Percentiles rank a stretch among this genome's conserved stretches.
phyloP scores from a whole-genome alignment of 2,113 vertebrate genomes.

The Danionella cerebrum region DNA sequence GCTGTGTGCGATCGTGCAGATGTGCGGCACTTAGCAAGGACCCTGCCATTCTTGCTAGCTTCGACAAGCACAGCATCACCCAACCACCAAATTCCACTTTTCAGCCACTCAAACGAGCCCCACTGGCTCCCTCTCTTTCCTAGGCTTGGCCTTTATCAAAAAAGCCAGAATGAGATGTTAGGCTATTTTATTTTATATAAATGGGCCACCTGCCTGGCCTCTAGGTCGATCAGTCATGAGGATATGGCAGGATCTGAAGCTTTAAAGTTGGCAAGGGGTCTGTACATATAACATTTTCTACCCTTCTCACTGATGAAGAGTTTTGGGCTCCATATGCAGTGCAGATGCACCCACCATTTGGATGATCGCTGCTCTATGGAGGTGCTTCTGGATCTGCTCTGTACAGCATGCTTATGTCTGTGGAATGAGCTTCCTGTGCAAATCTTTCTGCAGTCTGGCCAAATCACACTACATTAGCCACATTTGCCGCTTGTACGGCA shows the following conservation, averaged over 20 bases:
- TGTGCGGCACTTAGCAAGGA: constrained; percentile 54
- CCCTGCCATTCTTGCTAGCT: constrained; percentile 16
- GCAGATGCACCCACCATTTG: constrained; percentile 28
- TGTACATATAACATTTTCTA: not conserved
- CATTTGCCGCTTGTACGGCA: constrained; percentile 30
- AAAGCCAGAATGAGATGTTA: constrained; percentile 26
- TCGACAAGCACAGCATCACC: constrained; percentile 23
- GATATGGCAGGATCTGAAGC: constrained; percentile 3
- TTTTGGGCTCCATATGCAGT: constrained; percentile 20
- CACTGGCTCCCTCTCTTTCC: not conserved
- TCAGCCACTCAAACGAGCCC: constrained; percentile 8
- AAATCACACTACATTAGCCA: constrained; percentile 31
- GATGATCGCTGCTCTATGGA: constrained; percentile 5
- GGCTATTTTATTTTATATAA: constrained; percentile 30
- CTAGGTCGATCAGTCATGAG: not conserved
- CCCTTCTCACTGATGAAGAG: constrained; percentile 15
- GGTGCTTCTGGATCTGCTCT: not conserved
- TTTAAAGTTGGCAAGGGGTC: constrained; percentile 16
- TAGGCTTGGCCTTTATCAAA: constrained; percentile 20
- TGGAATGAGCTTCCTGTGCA: constrained; percentile 29
- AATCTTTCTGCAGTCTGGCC: constrained; percentile 13
- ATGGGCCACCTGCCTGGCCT: constrained; percentile 4
- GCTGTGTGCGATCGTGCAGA: constrained; percentile 65
- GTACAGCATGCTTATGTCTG: constrained; percentile 16
- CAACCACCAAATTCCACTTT: constrained; percentile 20